phyloP scores from a whole-genome alignment of 1,140 invertebrate species.

The Tribolium madens region DNA sequence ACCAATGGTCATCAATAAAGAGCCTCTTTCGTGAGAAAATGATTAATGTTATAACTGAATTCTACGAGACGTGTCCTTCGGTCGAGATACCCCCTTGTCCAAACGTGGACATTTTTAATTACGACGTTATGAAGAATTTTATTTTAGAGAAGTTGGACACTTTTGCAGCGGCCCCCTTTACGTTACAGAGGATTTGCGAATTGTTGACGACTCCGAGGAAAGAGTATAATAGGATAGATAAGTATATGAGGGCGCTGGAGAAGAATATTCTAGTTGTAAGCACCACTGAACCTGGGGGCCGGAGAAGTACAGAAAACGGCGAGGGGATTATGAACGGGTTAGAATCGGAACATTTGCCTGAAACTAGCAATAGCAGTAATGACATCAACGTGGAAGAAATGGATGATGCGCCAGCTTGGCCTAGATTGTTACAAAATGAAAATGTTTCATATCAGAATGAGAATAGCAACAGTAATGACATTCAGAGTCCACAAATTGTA shows the following conservation, averaged over 20 bases:
- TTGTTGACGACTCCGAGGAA: slow-evolving; percentile 90
- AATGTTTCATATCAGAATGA: slow-evolving; percentile 11
- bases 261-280: slow-evolving; percentile 96
- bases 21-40: slow-evolving; percentile 89
- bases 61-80: slow-evolving; percentile 82
- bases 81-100: slow-evolving; percentile 81
- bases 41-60: slow-evolving; percentile 86
- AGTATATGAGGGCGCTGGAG: slow-evolving; percentile 94
- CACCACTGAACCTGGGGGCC: slow-evolving; percentile 87
- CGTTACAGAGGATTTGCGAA: slow-evolving; percentile 95
- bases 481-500: background rate
- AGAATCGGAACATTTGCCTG: slow-evolving; percentile 66
- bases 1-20: slow-evolving; percentile 91
- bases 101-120: slow-evolving; percentile 92
- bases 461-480: background rate
- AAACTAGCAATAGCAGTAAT: slow-evolving; percentile 72
- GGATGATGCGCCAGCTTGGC: slow-evolving; percentile 73
- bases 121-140: slow-evolving; percentile 88
- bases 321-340: slow-evolving; percentile 73
- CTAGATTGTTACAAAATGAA: slow-evolving; percentile 11
- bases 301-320: slow-evolving; percentile 73
- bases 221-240: slow-evolving; percentile 95
- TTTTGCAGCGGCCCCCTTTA: slow-evolving; percentile 92
- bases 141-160: slow-evolving; percentile 87
- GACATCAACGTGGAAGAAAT: slow-evolving; percentile 79